phyloP scores from a whole-genome alignment of 2,113 vertebrate genomes.

The Gnathonemus echidnorhynchus region DNA sequence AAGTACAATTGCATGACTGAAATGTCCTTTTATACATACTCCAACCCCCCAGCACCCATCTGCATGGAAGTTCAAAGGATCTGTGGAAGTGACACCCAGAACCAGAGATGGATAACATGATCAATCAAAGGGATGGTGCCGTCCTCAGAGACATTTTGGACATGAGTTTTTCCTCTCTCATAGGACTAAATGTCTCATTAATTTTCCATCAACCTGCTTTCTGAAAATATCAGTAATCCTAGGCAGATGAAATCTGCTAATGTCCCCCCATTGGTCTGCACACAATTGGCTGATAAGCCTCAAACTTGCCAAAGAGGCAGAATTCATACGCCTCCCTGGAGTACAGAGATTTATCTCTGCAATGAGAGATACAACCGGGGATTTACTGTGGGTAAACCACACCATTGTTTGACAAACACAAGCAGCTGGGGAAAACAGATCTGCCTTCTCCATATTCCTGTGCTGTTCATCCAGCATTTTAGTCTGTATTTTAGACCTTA shows the following conservation, averaged over 20 bases:
- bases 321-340: constrained; percentile 50
- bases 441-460: too few relatives aligned
- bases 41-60: not conserved
- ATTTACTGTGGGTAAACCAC: constrained; percentile 26
- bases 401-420: constrained; percentile 3
- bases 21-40: not conserved
- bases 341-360: constrained; percentile 51
- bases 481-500: not conserved
- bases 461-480: not conserved
- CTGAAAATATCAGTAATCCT: constrained; percentile 53
- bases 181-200: constrained; percentile 39
- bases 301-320: constrained; percentile 57
- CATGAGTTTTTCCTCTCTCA: constrained; percentile 40
- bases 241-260: constrained; percentile 54
- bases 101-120: not conserved
- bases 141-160: constrained; percentile 39
- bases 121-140: not conserved
- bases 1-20: not conserved
- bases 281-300: constrained; percentile 48
- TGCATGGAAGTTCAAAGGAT: not conserved
- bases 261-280: constrained; percentile 46
- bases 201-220: constrained; percentile 38
- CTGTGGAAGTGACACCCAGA: not conserved
- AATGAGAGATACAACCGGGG: constrained; percentile 39
- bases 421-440: not conserved